phyloP scores from a whole-genome alignment of 23 tunicate genomes.

The Styela plicata region DNA sequence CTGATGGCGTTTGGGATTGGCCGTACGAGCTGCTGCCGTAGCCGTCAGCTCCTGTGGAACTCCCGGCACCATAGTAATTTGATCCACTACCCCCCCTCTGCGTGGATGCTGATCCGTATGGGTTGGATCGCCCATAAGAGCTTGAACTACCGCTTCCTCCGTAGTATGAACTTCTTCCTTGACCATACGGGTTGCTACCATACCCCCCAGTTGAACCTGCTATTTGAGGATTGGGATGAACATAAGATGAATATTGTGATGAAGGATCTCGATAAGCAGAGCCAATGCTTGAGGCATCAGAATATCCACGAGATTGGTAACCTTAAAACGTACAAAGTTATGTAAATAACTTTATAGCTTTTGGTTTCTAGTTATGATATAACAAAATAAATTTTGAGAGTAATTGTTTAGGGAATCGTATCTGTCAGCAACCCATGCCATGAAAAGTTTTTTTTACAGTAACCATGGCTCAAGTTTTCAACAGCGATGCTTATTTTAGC shows the following conservation, averaged over 20 bases:
- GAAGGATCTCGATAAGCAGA: slow-evolving; percentile 25
- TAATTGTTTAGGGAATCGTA: no score
- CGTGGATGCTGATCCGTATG: neutral
- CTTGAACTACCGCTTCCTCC: neutral
- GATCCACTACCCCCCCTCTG: neutral
- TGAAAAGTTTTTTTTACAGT: no score
- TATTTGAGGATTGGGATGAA: slow-evolving; percentile 5
- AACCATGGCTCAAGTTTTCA: no score
- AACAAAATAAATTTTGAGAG: no score
- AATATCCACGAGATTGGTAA: slow-evolving; percentile 2
- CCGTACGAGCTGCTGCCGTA: neutral
- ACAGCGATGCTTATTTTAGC: no score
- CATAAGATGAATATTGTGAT: neutral
- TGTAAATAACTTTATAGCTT: slow-evolving; percentile 3
- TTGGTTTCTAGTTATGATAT: no score
- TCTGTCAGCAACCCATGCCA: no score
- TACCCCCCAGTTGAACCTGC: neutral
- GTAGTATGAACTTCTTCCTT: neutral
- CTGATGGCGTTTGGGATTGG: neutral
- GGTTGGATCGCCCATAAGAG: neutral
- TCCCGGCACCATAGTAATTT: neutral
- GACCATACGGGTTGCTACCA: neutral
- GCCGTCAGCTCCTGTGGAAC: neutral
- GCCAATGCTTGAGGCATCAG: slow-evolving; percentile 23
- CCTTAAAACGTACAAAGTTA: slow-evolving; percentile 7